phyloP scores from a whole-genome alignment of 2,888 invertebrate species.

The Luperina nickerlii region DNA sequence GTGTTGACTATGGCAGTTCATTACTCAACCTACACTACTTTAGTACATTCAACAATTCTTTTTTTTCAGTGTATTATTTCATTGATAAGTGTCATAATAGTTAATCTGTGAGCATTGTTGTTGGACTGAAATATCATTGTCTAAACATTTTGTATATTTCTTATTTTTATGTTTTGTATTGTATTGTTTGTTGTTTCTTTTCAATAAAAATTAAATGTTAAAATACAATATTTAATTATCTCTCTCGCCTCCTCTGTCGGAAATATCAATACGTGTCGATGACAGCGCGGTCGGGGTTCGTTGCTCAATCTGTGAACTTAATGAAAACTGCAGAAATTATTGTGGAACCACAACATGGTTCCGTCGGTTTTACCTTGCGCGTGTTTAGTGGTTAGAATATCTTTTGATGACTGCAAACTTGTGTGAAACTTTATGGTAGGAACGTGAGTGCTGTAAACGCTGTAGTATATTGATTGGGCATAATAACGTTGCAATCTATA shows the following conservation, averaged over 20 bases:
- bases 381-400: slow-evolving; percentile 38
- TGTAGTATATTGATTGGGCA: neutral
- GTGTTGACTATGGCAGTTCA: too few species aligned
- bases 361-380: slow-evolving; percentile 3
- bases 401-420: slow-evolving; percentile 10
- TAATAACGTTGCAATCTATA: neutral
- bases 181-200: too few species aligned
- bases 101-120: too few species aligned
- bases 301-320: slow-evolving; percentile 38
- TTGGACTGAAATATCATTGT: too few species aligned
- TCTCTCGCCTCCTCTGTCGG: neutral
- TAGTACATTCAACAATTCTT: too few species aligned
- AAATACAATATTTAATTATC: too few species aligned
- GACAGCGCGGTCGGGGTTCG: slow-evolving; percentile 36
- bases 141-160: too few species aligned
- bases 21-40: too few species aligned
- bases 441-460: neutral
- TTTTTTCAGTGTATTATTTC: too few species aligned
- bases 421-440: neutral
- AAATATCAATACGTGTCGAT: slow-evolving; percentile 37
- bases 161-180: too few species aligned
- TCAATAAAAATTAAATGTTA: too few species aligned
- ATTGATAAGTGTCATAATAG: too few species aligned
- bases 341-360: slow-evolving; percentile 39
- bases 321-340: slow-evolving; percentile 37